These are phyloP conservation scores for Peromyscus californicus DNA, from an alignment of 2,113 vertebrate genomes.

Conservation along the genomic window DNA sequence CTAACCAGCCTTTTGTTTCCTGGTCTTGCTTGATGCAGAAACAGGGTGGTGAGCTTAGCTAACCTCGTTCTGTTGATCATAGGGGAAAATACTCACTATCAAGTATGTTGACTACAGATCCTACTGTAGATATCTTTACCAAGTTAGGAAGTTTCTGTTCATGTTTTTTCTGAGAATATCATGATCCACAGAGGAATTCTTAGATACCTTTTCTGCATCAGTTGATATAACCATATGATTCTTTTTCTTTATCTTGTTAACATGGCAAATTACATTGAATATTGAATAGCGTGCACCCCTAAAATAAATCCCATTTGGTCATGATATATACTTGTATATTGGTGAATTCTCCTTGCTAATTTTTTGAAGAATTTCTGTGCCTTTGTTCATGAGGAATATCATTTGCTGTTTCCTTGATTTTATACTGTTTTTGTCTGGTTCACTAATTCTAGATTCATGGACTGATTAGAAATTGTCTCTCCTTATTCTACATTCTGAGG, in stretches of 20 bases:
- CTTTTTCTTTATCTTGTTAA: not conserved
- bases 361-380: constrained; percentile 45
- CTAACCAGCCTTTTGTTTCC: not conserved
- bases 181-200: not conserved
- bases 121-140: not conserved
- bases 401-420: not conserved
- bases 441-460: not conserved
- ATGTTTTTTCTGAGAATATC: constrained; percentile 19
- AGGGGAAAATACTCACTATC: not conserved
- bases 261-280: not conserved
- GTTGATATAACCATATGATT: not conserved
- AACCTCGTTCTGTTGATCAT: not conserved
- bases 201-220: not conserved
- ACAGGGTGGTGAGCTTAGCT: not conserved
- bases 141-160: constrained; percentile 21
- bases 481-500: not conserved
- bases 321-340: not conserved
- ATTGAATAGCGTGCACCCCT: constrained; percentile 24
- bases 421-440: not conserved
- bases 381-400: not conserved
- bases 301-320: not conserved
- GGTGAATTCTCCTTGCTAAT: constrained; percentile 14
- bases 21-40: not conserved
- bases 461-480: not conserved
- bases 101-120: not conserved